Evolutionary conservation across 2,113 vertebrate species (phyloP).

Genomic region (Nibea coibor): DNA sequence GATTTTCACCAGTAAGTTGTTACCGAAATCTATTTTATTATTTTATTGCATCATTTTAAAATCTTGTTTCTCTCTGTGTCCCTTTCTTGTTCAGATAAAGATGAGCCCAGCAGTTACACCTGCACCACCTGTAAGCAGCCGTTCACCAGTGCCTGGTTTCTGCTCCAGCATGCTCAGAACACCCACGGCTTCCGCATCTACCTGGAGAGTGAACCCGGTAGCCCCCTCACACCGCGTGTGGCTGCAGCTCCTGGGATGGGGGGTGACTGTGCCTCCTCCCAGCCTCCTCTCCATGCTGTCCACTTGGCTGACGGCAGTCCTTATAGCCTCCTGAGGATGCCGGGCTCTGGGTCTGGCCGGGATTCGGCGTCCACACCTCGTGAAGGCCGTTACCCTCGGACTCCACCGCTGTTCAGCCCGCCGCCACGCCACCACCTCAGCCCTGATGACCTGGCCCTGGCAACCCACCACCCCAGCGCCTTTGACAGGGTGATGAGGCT

Average conservation of each 20-base stretch:
- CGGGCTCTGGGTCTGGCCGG: conserved; percentile 93
- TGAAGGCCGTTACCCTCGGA: conserved; percentile 95
- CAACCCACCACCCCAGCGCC: conserved; percentile 97
- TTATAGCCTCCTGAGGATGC: conserved; percentile 97
- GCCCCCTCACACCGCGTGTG: conserved; percentile 96
- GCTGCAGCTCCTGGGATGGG: conserved; percentile 96
- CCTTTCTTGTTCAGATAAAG: conserved; percentile 90
- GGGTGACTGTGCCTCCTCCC: conserved; percentile 95
- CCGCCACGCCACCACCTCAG: conserved; percentile 97
- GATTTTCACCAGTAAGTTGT: not conserved
- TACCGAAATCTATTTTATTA: not conserved
- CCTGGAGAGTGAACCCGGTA: conserved; percentile 97
- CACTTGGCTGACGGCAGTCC: conserved; percentile 97
- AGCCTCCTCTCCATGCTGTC: conserved; percentile 96
- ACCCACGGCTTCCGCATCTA: conserved; percentile 99
- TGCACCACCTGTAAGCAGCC: conserved; percentile 99
- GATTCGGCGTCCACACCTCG: conserved; percentile 91
- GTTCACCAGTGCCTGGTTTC: conserved; percentile 99
- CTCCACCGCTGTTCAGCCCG: conserved; percentile 96
- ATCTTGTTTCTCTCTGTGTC: conserved; percentile 59
- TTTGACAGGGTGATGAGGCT: conserved; percentile 99
- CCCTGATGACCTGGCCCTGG: conserved; percentile 97
- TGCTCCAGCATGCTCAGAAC: conserved; percentile 99
- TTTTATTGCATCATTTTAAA: conserved; percentile 7
- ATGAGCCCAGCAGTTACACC: conserved; percentile 99